Evolutionary conservation across 2,113 vertebrate genomes (phyloP).

Genomic region (Ceratotherium simum): DNA sequence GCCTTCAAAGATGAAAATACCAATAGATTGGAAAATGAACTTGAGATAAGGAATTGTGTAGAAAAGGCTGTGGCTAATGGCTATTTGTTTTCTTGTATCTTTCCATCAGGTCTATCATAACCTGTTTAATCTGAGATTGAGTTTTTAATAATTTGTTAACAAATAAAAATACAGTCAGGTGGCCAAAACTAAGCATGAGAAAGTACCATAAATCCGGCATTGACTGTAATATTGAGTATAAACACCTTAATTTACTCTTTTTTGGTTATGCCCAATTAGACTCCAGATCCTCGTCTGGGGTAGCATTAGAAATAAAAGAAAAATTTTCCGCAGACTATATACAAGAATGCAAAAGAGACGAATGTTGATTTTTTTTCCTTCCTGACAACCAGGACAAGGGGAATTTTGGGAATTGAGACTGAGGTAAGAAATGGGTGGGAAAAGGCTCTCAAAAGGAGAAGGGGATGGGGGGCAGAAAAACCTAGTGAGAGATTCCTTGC

Average conservation of each 20-base stretch:
- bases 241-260: not conserved
- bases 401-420: not conserved
- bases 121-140: constrained; percentile 29
- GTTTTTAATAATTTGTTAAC: constrained; percentile 50
- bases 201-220: not conserved
- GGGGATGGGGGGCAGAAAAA: not conserved
- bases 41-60: constrained; percentile 42
- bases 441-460: not conserved
- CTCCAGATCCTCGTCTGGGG: not conserved
- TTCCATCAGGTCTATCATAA: constrained; percentile 39
- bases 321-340: not conserved
- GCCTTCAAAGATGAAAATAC: constrained; percentile 48
- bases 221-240: not conserved
- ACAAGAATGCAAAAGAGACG: not conserved
- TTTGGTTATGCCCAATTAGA: not conserved
- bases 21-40: constrained; percentile 18
- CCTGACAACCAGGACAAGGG: not conserved
- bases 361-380: not conserved
- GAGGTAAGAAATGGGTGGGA: not conserved
- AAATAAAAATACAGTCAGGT: constrained; percentile 7
- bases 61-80: not conserved
- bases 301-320: not conserved
- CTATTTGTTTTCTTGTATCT: constrained; percentile 47
- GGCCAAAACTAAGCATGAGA: constrained; percentile 22
- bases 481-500: not conserved